Percentiles rank a stretch among this genome's conserved stretches.
phyloP scores from a whole-genome alignment of 2,888 invertebrate species.

The Belgica antarctica region DNA sequence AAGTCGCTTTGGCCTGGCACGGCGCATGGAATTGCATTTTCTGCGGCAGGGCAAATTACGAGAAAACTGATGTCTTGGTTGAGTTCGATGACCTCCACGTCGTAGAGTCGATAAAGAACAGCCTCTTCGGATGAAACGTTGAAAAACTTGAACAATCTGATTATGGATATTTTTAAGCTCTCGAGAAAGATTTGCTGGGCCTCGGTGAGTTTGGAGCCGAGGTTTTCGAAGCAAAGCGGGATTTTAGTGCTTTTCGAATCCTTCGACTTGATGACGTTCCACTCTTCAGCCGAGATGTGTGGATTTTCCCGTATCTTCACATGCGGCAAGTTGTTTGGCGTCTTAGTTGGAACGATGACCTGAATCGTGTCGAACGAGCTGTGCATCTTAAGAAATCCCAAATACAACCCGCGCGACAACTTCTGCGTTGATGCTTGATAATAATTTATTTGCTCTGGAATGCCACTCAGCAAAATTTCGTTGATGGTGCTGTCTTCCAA shows the following conservation, averaged over 20 bases:
- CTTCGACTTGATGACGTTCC: conserved; percentile 78
- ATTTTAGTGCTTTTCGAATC: conserved; percentile 56
- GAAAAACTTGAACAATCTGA: conserved; percentile 76
- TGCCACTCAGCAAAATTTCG: conserved; percentile 81
- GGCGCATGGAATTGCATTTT: conserved; percentile 72
- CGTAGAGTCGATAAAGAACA: conserved; percentile 78
- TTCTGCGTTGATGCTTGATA: conserved; percentile 73
- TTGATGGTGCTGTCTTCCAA: conserved; percentile 73
- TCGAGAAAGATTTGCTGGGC: conserved; percentile 79
- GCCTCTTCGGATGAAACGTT: conserved; percentile 71
- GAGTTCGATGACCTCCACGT: conserved; percentile 90
- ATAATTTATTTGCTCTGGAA: conserved; percentile 73
- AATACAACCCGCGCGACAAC: conserved; percentile 82
- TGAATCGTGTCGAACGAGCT: conserved; percentile 93
- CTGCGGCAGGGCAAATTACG: conserved; percentile 87
- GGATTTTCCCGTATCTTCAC: conserved; percentile 91
- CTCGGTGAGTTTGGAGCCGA: conserved; percentile 61
- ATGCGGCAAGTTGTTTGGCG: conserved; percentile 93
- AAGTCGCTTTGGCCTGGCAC: conserved; percentile 72
- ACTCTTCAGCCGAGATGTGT: conserved; percentile 95
- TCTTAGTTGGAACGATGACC: conserved; percentile 86
- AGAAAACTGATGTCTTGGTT: conserved; percentile 88
- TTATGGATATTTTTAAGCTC: conserved; percentile 70
- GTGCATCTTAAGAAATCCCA: conserved; percentile 95
- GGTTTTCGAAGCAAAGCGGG: conserved; percentile 48